Percentiles rank a stretch among this genome's conserved stretches.
Evolutionary conservation across 2,888 invertebrate species (phyloP).

Genomic region (Augochlorella aurata): DNA sequence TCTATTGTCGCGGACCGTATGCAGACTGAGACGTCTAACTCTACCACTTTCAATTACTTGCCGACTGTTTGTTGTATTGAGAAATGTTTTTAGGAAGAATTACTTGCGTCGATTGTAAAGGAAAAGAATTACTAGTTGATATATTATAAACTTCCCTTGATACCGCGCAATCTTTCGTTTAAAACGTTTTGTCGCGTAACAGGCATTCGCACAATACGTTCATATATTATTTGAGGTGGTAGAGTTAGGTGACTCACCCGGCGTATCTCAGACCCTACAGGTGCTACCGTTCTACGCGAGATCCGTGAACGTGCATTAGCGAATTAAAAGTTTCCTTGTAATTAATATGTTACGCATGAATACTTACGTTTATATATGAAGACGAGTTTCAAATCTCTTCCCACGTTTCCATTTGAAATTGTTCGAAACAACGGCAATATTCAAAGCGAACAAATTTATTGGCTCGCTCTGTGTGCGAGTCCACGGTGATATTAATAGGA

Average conservation of each 20-base stretch:
- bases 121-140: too few relatives aligned
- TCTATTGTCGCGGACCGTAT: neutral
- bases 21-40: neutral
- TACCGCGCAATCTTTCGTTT: too few relatives aligned
- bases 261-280: neutral
- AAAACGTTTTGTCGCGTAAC: neutral
- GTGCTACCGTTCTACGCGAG: neutral
- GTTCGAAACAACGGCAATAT: neutral
- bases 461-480: neutral
- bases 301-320: neutral
- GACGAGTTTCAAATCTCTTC: too few relatives aligned
- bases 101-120: too few relatives aligned
- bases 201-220: neutral
- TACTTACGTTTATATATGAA: neutral
- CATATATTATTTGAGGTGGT: neutral
- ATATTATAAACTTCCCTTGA: too few relatives aligned
- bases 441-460: neutral
- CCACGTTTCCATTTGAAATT: too few relatives aligned
- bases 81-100: too few relatives aligned
- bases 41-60: too few relatives aligned
- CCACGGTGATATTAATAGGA: conserved; percentile 35
- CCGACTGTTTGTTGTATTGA: too few relatives aligned
- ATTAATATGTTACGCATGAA: neutral
- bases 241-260: neutral
- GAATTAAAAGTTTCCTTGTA: neutral